These are phyloP conservation scores for Xenopus borealis DNA, from an alignment of 2,113 vertebrate species.

Conservation along the genomic window DNA sequence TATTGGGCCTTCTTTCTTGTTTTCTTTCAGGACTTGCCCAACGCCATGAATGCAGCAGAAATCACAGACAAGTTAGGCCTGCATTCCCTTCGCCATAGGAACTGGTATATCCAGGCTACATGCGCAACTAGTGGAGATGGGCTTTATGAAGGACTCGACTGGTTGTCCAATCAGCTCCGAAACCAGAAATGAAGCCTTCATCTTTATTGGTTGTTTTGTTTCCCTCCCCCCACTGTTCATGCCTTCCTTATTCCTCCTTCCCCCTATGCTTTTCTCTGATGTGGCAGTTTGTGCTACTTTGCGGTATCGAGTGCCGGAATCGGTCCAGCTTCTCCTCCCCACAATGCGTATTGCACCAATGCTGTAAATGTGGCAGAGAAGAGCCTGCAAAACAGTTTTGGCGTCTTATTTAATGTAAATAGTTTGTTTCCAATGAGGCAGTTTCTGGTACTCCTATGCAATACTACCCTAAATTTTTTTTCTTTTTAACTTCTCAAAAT, in stretches of 20 bases:
- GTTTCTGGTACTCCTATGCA: conserved; percentile 87
- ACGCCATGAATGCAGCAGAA: conserved; percentile 94
- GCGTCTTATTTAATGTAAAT: conserved; percentile 92
- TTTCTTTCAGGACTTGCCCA: conserved; percentile 83
- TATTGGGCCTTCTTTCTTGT: too few relatives aligned
- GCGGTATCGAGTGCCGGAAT: conserved; percentile 79
- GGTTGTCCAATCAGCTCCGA: conserved; percentile 92
- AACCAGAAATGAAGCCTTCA: conserved; percentile 77
- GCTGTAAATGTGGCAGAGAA: conserved; percentile 72
- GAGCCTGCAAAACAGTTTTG: conserved; percentile 72
- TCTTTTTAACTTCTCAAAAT: conserved; percentile 71
- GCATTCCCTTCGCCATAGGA: conserved; percentile 83
- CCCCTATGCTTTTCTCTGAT: conserved; percentile 75
- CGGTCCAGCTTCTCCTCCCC: conserved; percentile 73
- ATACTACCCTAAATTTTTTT: conserved; percentile 78
- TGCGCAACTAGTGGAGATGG: conserved; percentile 93
- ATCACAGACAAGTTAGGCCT: conserved; percentile 93
- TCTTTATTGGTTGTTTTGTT: conserved; percentile 54
- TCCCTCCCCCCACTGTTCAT: conserved; percentile 3
- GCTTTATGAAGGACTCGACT: conserved; percentile 97
- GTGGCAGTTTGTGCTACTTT: conserved; percentile 81
- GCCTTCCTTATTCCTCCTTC: conserved; percentile 6
- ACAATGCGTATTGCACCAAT: conserved; percentile 69
- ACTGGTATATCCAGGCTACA: conserved; percentile 97
- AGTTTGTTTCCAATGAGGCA: conserved; percentile 83